These are phyloP conservation scores for Nycticebus coucang DNA, from an alignment of 2,113 vertebrate species.

Conservation along the genomic window DNA sequence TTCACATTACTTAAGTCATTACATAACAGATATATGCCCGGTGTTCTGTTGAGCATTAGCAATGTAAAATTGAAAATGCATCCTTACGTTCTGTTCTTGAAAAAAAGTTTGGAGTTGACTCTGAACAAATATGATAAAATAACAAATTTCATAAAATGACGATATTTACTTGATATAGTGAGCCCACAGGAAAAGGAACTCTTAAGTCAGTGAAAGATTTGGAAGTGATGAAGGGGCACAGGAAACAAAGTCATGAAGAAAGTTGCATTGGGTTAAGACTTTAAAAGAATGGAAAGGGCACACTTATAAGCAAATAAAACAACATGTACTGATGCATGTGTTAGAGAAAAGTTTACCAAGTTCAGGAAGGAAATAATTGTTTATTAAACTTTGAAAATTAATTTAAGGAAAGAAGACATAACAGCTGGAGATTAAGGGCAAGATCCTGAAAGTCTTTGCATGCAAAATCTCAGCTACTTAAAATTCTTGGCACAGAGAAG, in stretches of 20 bases:
- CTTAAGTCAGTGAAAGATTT: not conserved
- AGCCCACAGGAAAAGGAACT: not conserved
- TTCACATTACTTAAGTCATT: not conserved
- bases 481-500: not conserved
- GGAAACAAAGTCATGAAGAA: not conserved
- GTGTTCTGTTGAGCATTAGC: not conserved
- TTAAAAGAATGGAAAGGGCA: not conserved
- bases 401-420: not conserved
- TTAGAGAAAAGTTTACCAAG: not conserved
- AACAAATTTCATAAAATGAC: not conserved
- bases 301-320: not conserved
- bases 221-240: too few relatives aligned
- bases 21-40: not conserved
- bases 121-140: conserved; percentile 24
- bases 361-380: not conserved
- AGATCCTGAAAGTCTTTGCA: not conserved
- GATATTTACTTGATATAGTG: not conserved
- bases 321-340: not conserved
- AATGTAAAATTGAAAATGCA: not conserved
- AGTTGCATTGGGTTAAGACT: not conserved
- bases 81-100: not conserved
- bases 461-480: not conserved
- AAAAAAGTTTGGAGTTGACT: not conserved
- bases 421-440: not conserved
- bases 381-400: not conserved